Percentiles rank a stretch among this genome's conserved stretches.
Conservation (phyloP, 2,797 vertebrate species). For the Alauda arvensis region DNA sequence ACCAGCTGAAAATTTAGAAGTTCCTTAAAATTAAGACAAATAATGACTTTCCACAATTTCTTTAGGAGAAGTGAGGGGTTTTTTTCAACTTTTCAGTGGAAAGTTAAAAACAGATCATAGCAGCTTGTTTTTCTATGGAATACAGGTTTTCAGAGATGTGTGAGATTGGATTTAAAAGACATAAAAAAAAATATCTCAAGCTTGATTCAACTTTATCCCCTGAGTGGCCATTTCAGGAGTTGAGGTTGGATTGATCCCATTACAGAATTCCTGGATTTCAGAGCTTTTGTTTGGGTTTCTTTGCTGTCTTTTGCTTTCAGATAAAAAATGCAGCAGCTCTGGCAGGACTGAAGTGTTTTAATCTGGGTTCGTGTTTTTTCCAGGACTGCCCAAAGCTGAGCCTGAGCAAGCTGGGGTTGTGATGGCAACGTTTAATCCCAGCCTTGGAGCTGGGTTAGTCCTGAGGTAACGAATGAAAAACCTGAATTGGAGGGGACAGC, state of each 20-base stretch:
- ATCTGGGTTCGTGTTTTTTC: background rate
- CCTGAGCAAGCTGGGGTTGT: background rate
- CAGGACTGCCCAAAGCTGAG: background rate
- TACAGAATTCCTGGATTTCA: background rate
- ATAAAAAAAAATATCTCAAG: rapidly evolving
- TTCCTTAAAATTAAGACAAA: background rate
- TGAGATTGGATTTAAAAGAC: background rate
- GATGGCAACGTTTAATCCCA: background rate
- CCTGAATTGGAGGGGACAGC: background rate
- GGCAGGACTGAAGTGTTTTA: background rate
- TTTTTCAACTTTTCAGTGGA: background rate
- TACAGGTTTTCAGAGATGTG: background rate
- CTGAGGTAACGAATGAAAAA: background rate
- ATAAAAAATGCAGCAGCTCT: background rate
- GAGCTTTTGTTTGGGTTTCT: background rate
- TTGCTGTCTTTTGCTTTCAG: background rate
- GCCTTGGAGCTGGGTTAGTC: background rate
- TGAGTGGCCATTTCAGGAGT: background rate
- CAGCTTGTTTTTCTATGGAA: background rate
- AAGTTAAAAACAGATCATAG: background rate
- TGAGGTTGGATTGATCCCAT: background rate
- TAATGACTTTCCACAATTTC: background rate
- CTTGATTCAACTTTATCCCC: background rate
- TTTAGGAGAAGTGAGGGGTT: background rate
- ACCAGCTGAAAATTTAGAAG: background rate